These are phyloP conservation scores for Dysmachus trigonus DNA, from an alignment of 2,888 invertebrate genomes.

Conservation along the genomic window DNA sequence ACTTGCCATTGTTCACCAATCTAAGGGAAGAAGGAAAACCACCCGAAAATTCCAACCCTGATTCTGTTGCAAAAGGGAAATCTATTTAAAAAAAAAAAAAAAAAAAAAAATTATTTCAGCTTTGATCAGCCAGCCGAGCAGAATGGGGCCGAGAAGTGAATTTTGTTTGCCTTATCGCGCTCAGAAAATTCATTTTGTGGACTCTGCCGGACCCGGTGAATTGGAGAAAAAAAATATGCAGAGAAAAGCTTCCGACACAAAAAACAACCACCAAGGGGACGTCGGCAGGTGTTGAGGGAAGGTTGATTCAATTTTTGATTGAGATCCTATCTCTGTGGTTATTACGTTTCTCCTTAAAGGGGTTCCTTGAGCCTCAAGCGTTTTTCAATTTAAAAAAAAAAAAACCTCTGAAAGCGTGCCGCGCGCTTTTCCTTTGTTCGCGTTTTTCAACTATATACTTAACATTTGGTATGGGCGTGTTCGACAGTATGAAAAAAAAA, in stretches of 20 bases:
- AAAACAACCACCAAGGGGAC: background rate
- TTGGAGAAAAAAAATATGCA: background rate
- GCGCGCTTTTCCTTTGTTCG: background rate
- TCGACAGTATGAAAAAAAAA: background rate
- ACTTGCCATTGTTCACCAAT: background rate
- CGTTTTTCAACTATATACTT: background rate
- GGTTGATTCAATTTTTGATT: conserved; percentile 11
- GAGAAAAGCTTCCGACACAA: background rate
- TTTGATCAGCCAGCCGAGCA: background rate
- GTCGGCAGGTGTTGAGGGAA: conserved; percentile 2
- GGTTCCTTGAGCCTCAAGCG: background rate
- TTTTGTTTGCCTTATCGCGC: background rate
- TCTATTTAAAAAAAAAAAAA: too few species aligned
- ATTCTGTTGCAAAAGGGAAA: background rate
- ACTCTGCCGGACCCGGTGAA: background rate
- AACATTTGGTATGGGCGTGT: background rate
- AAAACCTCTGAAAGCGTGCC: background rate
- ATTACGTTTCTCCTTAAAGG: background rate
- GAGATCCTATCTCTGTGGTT: conserved; percentile 13
- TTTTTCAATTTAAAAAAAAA: background rate
- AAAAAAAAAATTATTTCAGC: background rate
- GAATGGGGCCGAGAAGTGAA: background rate
- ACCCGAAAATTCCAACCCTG: background rate
- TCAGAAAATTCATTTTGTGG: background rate
- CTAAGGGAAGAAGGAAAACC: background rate